These are phyloP conservation scores for Zaprionus ghesquierei DNA, from an alignment of 1,140 invertebrate species.

Conservation along the genomic window DNA sequence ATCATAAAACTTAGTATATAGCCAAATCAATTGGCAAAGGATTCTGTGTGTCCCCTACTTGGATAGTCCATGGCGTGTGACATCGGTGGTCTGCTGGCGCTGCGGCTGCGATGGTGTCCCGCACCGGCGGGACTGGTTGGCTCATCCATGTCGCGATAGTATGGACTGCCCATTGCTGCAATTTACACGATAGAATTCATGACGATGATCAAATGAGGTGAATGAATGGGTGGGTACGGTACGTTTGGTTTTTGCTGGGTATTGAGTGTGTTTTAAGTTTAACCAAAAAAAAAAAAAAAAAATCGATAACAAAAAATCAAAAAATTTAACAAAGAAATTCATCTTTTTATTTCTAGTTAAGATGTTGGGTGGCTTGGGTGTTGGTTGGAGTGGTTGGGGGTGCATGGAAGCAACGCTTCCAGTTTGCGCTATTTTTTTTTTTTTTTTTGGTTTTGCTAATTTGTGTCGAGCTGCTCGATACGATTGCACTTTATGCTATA, in stretches of 20 bases:
- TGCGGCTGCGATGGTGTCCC: slow-evolving; percentile 86
- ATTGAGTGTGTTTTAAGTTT: slow-evolving; percentile 25
- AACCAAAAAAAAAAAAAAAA: background rate
- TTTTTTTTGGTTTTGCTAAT: too few species aligned
- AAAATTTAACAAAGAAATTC: background rate
- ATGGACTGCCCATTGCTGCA: slow-evolving; percentile 85
- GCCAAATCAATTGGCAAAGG: background rate
- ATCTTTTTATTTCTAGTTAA: background rate
- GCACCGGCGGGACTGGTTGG: slow-evolving; percentile 88
- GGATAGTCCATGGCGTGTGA: slow-evolving; percentile 83
- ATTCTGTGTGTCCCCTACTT: slow-evolving; percentile 49
- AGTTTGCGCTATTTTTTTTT: background rate
- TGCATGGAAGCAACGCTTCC: background rate
- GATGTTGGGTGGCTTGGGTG: background rate
- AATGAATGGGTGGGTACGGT: slow-evolving; percentile 60
- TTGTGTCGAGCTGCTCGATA: background rate
- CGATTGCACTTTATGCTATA: background rate
- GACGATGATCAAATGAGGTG: slow-evolving; percentile 84
- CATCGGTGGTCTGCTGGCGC: slow-evolving; percentile 85
- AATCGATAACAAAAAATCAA: background rate
- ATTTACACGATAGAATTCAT: slow-evolving; percentile 82
- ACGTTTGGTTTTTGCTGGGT: slow-evolving; percentile 31
- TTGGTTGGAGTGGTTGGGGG: background rate
- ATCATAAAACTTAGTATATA: background rate
- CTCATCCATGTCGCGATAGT: slow-evolving; percentile 89